Percentiles rank a stretch among this genome's conserved stretches.
Evolutionary conservation across 2,113 vertebrate genomes (phyloP).

Genomic region (Salminus brasiliensis): DNA sequence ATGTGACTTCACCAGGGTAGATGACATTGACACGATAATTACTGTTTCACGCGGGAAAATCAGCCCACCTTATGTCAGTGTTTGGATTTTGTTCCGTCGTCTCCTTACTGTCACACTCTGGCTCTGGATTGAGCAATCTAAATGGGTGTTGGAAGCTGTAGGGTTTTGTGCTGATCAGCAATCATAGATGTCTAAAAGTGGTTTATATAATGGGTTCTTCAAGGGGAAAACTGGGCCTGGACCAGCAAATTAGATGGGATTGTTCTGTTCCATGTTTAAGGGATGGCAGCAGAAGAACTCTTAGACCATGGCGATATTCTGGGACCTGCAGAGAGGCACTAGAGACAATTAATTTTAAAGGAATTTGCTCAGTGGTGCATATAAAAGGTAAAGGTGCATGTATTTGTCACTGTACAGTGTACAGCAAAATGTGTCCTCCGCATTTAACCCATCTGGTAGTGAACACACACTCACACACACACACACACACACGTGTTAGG

Average conservation of each 20-base stretch:
- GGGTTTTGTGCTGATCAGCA: not conserved
- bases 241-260: not conserved
- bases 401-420: no score
- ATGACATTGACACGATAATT: slow-evolving; percentile 40
- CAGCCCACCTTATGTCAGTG: slow-evolving; percentile 26
- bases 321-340: not conserved
- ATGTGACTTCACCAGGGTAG: slow-evolving; percentile 13
- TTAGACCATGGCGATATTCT: not conserved
- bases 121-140: not conserved
- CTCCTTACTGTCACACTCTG: not conserved
- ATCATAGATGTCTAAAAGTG: not conserved
- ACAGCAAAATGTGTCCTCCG: no score
- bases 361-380: not conserved
- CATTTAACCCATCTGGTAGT: no score
- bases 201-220: not conserved
- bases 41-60: slow-evolving; percentile 20
- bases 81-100: slow-evolving; percentile 19
- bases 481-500: no score
- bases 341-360: not conserved
- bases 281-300: not conserved
- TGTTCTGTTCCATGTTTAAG: not conserved
- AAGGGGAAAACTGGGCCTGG: not conserved
- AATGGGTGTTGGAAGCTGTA: not conserved
- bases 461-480: no score
- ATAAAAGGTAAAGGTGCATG: no score